A percentile compares a stretch with the other conserved stretches of the same genome.
Evolutionary conservation across 1,140 invertebrate genomes (phyloP).

Genomic region (Amphibalanus amphitrite): DNA sequence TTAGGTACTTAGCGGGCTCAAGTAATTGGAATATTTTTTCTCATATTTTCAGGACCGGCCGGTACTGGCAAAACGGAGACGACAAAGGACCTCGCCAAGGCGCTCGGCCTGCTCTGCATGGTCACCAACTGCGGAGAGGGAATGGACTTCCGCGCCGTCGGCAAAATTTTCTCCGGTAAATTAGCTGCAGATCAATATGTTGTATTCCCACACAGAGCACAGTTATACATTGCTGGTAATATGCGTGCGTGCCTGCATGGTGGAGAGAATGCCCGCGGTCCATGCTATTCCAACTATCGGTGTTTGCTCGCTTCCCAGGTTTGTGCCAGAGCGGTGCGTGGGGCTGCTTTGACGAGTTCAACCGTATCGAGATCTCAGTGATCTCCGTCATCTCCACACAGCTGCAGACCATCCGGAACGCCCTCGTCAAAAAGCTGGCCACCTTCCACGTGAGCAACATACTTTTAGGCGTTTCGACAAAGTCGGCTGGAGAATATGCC

Average conservation of each 20-base stretch:
- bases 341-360: constrained; percentile 55
- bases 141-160: constrained; percentile 72
- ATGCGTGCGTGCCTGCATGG: too few relatives aligned
- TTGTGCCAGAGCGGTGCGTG: constrained; percentile 17
- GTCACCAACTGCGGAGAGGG: constrained; percentile 84
- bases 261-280: too few relatives aligned
- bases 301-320: background rate
- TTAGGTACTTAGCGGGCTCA: too few relatives aligned
- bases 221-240: too few relatives aligned
- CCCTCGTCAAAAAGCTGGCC: constrained; percentile 49
- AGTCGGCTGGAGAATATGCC: too few relatives aligned
- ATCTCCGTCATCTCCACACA: constrained; percentile 80
- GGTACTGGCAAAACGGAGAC: constrained; percentile 67
- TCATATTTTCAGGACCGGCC: constrained; percentile 39
- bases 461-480: too few relatives aligned
- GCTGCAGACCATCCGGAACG: constrained; percentile 68
- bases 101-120: constrained; percentile 45
- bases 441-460: constrained; percentile 47
- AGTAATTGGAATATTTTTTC: background rate
- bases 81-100: constrained; percentile 1
- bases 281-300: too few relatives aligned
- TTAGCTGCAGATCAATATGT: too few relatives aligned
- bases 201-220: too few relatives aligned
- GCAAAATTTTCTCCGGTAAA: constrained; percentile 61
- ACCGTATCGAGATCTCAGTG: constrained; percentile 40